These are phyloP conservation scores for Centropyge bicolor DNA, from an alignment of 2,797 vertebrate species.

Conservation along the genomic window DNA sequence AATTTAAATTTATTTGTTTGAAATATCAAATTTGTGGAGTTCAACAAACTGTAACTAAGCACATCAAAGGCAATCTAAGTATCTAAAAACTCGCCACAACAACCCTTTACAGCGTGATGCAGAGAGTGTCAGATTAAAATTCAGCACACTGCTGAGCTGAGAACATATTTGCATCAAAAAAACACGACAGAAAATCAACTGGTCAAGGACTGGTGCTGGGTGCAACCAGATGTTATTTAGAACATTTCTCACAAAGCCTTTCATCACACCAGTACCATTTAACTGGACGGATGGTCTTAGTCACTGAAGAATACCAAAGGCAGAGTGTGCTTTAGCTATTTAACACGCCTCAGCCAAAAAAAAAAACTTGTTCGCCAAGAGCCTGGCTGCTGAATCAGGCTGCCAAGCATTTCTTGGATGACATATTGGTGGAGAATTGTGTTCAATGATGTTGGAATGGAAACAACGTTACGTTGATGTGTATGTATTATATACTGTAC, in stretches of 20 bases:
- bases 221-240: constrained; percentile 21
- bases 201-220: background rate
- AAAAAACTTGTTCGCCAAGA: background rate
- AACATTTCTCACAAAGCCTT: constrained; percentile 3
- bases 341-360: constrained; percentile 24
- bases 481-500: background rate
- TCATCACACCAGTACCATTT: constrained; percentile 1
- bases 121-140: constrained; percentile 26
- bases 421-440: constrained; percentile 14
- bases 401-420: constrained; percentile 28
- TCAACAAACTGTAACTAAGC: constrained; percentile 62
- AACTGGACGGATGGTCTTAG: background rate
- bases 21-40: constrained; percentile 50
- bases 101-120: constrained; percentile 21
- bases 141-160: constrained; percentile 24
- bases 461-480: constrained; percentile 23
- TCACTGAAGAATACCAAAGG: constrained; percentile 9
- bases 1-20: constrained; percentile 59
- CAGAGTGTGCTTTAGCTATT: constrained; percentile 21
- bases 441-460: constrained; percentile 14
- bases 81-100: constrained; percentile 43
- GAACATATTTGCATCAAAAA: constrained; percentile 31
- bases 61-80: constrained; percentile 67
- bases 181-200: constrained; percentile 22
- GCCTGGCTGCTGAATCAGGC: constrained; percentile 8